Conservation (phyloP, 1,140 invertebrate species). For the Anadara kagoshimensis region DNA sequence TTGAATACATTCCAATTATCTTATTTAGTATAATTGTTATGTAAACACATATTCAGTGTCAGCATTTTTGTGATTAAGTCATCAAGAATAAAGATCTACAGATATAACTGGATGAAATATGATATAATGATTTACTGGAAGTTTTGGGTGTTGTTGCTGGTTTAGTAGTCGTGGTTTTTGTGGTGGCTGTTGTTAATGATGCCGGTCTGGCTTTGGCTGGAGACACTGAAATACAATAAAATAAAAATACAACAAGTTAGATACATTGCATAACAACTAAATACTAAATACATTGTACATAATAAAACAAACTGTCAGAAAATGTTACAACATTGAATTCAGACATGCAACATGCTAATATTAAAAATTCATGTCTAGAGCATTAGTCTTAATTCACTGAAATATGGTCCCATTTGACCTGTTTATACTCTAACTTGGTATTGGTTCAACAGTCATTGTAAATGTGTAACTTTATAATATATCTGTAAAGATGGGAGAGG, state of each 20-base stretch:
- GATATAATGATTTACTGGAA: neutral
- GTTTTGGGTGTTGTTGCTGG: conserved; percentile 13
- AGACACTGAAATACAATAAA: conserved; percentile 40
- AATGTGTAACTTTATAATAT: neutral
- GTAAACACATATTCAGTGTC: neutral
- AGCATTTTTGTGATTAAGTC: neutral
- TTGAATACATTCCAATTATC: neutral
- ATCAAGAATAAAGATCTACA: neutral
- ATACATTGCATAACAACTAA: neutral
- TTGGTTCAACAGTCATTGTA: too few species aligned
- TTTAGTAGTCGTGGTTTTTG: conserved; percentile 16
- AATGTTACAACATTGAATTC: too few species aligned
- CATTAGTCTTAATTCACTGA: too few species aligned
- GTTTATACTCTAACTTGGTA: too few species aligned
- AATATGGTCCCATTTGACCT: neutral
- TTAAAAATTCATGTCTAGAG: too few species aligned
- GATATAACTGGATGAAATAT: conserved; percentile 10
- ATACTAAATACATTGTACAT: neutral
- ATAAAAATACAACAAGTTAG: neutral
- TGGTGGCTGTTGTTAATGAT: conserved; percentile 23
- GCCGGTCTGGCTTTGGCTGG: conserved; percentile 18
- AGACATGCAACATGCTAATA: too few species aligned
- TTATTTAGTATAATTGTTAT: neutral
- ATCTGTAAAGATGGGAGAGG: neutral
- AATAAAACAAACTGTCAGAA: neutral